Percentiles rank a stretch among this genome's conserved stretches.
Evolutionary conservation across 1,140 invertebrate genomes (phyloP).

Genomic region (Drosophila miranda): DNA sequence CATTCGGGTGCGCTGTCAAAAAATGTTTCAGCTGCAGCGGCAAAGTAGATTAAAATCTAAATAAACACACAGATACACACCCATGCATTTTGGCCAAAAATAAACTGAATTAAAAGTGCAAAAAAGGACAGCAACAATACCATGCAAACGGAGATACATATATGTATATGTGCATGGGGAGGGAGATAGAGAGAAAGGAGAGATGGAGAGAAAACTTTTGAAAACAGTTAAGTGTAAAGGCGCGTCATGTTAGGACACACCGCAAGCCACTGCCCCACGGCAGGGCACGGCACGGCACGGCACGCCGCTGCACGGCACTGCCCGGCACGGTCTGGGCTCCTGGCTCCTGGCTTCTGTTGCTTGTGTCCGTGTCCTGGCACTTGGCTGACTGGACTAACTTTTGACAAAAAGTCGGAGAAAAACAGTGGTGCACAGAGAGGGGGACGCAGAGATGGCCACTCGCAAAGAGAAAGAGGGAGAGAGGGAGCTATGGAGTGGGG

Average conservation of each 20-base stretch:
- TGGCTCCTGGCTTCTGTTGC: not conserved
- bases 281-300: not conserved
- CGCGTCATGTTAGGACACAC: conserved; percentile 75
- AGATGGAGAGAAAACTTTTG: conserved; percentile 3
- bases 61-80: conserved; percentile 35
- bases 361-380: conserved; percentile 13
- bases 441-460: conserved; percentile 12
- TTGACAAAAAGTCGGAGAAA: conserved; percentile 69
- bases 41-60: conserved; percentile 67
- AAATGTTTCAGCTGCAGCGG: conserved; percentile 74
- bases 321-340: not conserved
- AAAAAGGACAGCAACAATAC: conserved; percentile 58
- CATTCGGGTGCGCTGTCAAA: conserved; percentile 58
- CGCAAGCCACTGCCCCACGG: conserved; percentile 36
- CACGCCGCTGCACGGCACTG: not conserved
- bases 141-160: not conserved
- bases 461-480: not conserved
- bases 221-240: conserved; percentile 78
- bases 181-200: not conserved
- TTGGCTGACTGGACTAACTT: conserved; percentile 71
- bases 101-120: conserved; percentile 77
- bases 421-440: conserved; percentile 9
- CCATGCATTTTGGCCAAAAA: conserved; percentile 59
- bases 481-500: too few relatives aligned
- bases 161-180: too few relatives aligned